These are phyloP conservation scores for Dioctria linearis DNA, from an alignment of 2,888 invertebrate species.

Conservation along the genomic window DNA sequence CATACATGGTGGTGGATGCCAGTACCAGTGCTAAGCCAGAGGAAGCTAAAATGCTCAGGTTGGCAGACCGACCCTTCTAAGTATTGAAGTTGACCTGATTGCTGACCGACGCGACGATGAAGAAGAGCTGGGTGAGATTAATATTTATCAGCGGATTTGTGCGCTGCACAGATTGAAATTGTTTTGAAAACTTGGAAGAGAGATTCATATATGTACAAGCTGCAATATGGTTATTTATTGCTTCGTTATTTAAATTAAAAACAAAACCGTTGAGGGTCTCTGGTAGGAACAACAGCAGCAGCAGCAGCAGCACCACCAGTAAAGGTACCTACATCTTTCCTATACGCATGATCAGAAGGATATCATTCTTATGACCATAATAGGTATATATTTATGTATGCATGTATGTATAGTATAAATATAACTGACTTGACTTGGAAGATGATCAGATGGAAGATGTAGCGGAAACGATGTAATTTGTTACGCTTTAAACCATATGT, in stretches of 20 bases:
- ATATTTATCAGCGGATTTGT: conserved; percentile 45
- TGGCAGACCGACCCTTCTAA: conserved; percentile 21
- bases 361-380: no score
- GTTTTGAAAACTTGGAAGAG: conserved; percentile 44
- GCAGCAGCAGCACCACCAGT: background rate
- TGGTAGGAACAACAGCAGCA: conserved; percentile 4
- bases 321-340: conserved; percentile 29
- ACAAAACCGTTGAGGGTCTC: conserved; percentile 47
- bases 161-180: conserved; percentile 50
- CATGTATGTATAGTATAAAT: no score
- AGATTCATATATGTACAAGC: conserved; percentile 44
- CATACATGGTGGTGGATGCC: background rate
- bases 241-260: conserved; percentile 57
- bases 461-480: conserved; percentile 52
- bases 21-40: background rate
- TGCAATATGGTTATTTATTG: conserved; percentile 56
- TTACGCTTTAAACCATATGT: conserved; percentile 55
- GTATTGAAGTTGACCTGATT: conserved; percentile 49
- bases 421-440: background rate
- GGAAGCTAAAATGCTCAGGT: conserved; percentile 2
- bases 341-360: background rate
- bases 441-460: background rate
- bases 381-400: background rate
- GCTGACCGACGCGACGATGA: conserved; percentile 15
- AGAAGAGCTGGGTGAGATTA: conserved; percentile 44